A percentile compares a stretch with the other conserved stretches of the same genome.
Evolutionary conservation across 2,797 vertebrate genomes (phyloP).

Genomic region (Coregonus sp.): DNA sequence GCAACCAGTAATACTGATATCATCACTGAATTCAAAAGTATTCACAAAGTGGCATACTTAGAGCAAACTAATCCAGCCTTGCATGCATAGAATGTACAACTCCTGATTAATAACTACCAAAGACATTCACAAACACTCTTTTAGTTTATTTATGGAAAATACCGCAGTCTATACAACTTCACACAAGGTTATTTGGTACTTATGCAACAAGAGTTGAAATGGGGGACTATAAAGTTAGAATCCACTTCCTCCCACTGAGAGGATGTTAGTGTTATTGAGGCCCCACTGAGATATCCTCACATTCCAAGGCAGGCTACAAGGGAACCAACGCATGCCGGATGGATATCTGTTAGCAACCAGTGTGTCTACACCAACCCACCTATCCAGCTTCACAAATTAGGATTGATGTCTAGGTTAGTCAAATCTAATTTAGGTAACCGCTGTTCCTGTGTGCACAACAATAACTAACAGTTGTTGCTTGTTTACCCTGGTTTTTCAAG

Average conservation of each 20-base stretch:
- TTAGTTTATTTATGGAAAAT: slow-evolving; percentile 10
- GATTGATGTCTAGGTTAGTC: too few relatives aligned
- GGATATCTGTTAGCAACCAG: not conserved
- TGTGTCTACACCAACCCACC: not conserved
- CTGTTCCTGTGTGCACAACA: not conserved
- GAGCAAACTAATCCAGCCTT: not conserved
- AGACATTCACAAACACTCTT: not conserved
- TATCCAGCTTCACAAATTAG: too few relatives aligned
- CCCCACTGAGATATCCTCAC: not conserved
- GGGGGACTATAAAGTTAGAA: not conserved
- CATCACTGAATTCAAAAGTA: not conserved
- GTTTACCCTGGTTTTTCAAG: not conserved
- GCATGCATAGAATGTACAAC: not conserved
- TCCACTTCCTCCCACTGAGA: not conserved
- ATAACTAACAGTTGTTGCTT: not conserved
- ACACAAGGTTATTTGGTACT: not conserved
- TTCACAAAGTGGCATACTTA: not conserved
- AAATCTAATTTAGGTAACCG: not conserved
- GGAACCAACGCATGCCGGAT: not conserved
- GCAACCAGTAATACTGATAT: not conserved
- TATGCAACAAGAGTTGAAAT: not conserved
- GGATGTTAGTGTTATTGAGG: not conserved
- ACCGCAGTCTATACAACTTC: not conserved
- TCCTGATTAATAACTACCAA: not conserved
- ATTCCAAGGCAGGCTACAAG: not conserved